Percentiles rank a stretch among this genome's conserved stretches.
Conservation (phyloP, 2,113 vertebrate species). For the Gobiocypris rarus region DNA sequence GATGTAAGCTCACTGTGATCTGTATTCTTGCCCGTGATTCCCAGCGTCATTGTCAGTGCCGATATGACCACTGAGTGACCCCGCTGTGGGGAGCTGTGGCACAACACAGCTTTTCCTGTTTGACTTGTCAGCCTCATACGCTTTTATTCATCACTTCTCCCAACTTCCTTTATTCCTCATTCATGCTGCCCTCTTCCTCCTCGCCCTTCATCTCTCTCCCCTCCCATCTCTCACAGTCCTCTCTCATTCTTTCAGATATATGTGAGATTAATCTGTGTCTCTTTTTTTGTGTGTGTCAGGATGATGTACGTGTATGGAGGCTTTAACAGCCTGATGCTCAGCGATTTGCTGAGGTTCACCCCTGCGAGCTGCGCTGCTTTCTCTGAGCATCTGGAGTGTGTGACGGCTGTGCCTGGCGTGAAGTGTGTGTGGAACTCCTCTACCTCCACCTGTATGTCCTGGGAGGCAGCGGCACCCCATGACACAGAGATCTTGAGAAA, state of each 20-base stretch:
- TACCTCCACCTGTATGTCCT: constrained; percentile 77
- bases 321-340: constrained; percentile 96
- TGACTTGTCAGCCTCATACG: not conserved
- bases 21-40: constrained; percentile 8
- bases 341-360: constrained; percentile 86
- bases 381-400: constrained; percentile 67
- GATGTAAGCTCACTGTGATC: constrained; percentile 1
- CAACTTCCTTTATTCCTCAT: not conserved
- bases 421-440: constrained; percentile 84
- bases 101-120: constrained; percentile 36
- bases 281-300: constrained; percentile 66
- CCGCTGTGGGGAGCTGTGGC: not conserved
- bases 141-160: constrained; percentile 19
- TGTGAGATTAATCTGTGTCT: constrained; percentile 34
- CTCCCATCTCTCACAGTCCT: constrained; percentile 2
- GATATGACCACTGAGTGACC: not conserved
- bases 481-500: constrained; percentile 32
- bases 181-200: not conserved
- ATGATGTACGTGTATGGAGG: constrained; percentile 96
- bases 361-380: constrained; percentile 83
- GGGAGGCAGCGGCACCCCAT: constrained; percentile 71
- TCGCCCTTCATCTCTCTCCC: constrained; percentile 18
- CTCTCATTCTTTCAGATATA: not conserved
- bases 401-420: constrained; percentile 77
- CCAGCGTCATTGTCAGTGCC: not conserved